A percentile compares a stretch with the other conserved stretches of the same genome.
Evolutionary conservation across 1,140 invertebrate species (phyloP).

Genomic region (Tenebrio molitor): DNA sequence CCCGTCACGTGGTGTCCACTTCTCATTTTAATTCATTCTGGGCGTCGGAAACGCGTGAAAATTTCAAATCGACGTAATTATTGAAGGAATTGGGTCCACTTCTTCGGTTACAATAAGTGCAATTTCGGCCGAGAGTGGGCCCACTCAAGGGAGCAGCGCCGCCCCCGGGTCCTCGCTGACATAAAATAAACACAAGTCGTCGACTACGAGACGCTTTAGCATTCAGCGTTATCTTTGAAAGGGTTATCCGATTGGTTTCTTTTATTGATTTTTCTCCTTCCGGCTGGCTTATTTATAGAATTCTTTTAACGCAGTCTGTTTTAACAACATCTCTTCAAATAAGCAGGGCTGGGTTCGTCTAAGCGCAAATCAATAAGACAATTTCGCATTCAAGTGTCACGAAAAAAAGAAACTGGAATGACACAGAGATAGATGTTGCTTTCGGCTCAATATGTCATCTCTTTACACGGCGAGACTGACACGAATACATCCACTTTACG

Average conservation of each 20-base stretch:
- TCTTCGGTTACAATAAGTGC: too few relatives aligned
- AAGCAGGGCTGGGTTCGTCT: constrained; percentile 9
- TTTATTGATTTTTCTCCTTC: constrained; percentile 20
- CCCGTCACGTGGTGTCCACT: too few relatives aligned
- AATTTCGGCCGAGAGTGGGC: background rate
- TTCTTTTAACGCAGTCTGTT: constrained; percentile 35
- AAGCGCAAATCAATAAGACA: constrained; percentile 41
- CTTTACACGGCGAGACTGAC: constrained; percentile 13
- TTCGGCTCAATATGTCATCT: constrained; percentile 38
- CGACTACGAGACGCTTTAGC: background rate
- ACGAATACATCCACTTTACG: constrained; percentile 40
- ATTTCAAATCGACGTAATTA: too few relatives aligned
- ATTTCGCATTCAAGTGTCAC: constrained; percentile 41
- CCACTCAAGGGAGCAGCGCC: background rate
- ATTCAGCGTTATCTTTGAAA: constrained; percentile 21
- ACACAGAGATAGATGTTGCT: constrained; percentile 24
- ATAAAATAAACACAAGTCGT: constrained; percentile 24
- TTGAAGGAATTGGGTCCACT: too few relatives aligned
- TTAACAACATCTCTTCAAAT: constrained; percentile 30
- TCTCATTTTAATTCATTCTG: too few relatives aligned
- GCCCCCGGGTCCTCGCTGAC: background rate
- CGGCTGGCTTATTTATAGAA: constrained; percentile 28
- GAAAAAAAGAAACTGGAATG: background rate
- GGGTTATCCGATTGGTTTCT: constrained; percentile 26
- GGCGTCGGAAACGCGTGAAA: too few relatives aligned